Evolutionary conservation across 1,140 invertebrate genomes (phyloP).

Genomic region (Penaeus vannamei): DNA sequence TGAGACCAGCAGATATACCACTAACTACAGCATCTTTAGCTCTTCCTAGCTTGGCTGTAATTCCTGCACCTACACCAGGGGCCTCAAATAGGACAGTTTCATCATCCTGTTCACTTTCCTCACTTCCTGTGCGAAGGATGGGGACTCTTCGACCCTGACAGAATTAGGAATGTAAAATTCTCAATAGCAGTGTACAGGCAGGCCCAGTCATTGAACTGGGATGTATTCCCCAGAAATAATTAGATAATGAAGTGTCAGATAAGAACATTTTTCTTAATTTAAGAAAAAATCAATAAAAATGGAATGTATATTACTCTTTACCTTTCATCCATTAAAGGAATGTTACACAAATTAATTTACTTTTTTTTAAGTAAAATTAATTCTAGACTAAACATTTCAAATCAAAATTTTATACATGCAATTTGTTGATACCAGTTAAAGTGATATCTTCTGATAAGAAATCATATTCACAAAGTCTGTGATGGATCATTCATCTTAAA

Average conservation of each 20-base stretch:
- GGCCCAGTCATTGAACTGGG: background rate
- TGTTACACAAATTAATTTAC: too few species aligned
- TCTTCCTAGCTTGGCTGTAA: slow-evolving; percentile 55
- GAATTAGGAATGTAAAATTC: background rate
- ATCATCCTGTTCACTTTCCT: slow-evolving; percentile 57
- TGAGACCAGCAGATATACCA: slow-evolving; percentile 54
- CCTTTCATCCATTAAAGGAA: too few species aligned
- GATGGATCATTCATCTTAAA: too few species aligned
- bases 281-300: too few species aligned
- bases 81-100: slow-evolving; percentile 56
- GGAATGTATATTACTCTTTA: too few species aligned
- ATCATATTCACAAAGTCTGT: too few species aligned
- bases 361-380: too few species aligned
- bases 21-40: slow-evolving; percentile 58
- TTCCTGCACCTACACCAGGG: slow-evolving; percentile 46
- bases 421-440: background rate
- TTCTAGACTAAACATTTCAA: background rate
- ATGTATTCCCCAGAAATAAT: too few species aligned
- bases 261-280: background rate
- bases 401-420: background rate
- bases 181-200: too few species aligned
- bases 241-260: background rate
- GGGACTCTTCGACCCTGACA: slow-evolving; percentile 51
- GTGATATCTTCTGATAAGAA: background rate
- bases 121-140: slow-evolving; percentile 57